Evolutionary conservation across 2,113 vertebrate genomes (phyloP).

Genomic region (Recurvirostra avosetta): DNA sequence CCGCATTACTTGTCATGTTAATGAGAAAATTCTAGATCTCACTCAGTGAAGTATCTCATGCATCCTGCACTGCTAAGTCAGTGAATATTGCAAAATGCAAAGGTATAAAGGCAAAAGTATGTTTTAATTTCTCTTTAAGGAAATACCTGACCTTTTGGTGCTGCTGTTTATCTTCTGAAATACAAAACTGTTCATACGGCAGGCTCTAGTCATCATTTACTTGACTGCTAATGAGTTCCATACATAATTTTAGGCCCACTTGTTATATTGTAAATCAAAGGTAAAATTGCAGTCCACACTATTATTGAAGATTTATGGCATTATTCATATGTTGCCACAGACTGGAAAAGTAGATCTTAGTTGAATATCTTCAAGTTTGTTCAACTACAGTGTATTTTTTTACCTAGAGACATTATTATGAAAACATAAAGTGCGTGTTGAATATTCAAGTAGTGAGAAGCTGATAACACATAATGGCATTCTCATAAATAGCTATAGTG

Average conservation of each 20-base stretch:
- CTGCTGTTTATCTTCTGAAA: conserved; percentile 18
- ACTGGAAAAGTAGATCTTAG: background rate
- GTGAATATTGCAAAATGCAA: background rate
- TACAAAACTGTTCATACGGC: background rate
- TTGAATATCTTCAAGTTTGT: background rate
- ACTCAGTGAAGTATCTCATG: background rate
- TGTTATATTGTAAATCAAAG: background rate
- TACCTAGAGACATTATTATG: background rate
- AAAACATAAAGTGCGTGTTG: background rate
- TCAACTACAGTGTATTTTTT: background rate
- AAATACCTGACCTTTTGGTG: background rate
- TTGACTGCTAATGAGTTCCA: background rate
- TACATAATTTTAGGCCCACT: background rate
- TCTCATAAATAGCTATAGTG: background rate
- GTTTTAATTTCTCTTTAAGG: background rate
- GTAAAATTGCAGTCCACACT: background rate
- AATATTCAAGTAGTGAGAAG: background rate
- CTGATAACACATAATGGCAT: background rate
- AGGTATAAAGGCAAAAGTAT: background rate
- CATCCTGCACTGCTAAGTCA: background rate
- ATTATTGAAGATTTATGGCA: background rate
- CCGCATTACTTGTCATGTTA: background rate
- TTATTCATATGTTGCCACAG: background rate
- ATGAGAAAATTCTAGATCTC: background rate
- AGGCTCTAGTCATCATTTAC: background rate